Conservation (phyloP, 2,888 invertebrate genomes). For the Galerucella nymphaeae region DNA sequence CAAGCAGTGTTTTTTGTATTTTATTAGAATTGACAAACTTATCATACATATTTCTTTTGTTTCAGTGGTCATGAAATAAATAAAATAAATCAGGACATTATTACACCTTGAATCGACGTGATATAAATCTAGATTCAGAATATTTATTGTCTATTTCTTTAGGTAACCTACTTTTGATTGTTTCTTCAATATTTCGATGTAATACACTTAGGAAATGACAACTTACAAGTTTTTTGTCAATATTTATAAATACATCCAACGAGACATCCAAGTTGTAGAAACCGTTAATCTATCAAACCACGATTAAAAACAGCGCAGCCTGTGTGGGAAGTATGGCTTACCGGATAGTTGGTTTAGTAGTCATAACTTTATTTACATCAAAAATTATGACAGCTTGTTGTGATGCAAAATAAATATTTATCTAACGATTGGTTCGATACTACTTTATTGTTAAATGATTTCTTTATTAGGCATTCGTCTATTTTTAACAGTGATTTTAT, state of each 20-base stretch:
- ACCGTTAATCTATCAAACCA: too few species aligned
- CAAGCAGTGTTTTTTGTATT: too few species aligned
- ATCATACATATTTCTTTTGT: too few species aligned
- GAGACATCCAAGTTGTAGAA: too few species aligned
- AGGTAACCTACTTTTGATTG: not conserved
- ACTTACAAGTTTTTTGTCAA: not conserved
- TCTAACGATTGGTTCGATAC: not conserved
- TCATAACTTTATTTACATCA: not conserved
- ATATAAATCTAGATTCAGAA: too few species aligned
- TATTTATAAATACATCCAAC: not conserved
- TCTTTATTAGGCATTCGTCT: conserved; percentile 2
- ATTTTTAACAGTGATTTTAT: conserved; percentile 4
- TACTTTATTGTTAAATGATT: not conserved
- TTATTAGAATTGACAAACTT: too few species aligned
- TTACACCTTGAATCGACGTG: too few species aligned
- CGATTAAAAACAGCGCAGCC: too few species aligned
- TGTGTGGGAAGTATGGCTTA: too few species aligned
- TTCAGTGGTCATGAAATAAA: too few species aligned
- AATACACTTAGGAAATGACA: not conserved
- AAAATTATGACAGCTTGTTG: not conserved
- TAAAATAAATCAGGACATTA: too few species aligned
- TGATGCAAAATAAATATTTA: conserved; percentile 3
- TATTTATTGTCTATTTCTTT: too few species aligned
- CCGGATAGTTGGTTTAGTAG: not conserved
- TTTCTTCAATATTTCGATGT: not conserved